Evolutionary conservation across 1,140 invertebrate species (phyloP).

Genomic region (Drosophila bipectinata): DNA sequence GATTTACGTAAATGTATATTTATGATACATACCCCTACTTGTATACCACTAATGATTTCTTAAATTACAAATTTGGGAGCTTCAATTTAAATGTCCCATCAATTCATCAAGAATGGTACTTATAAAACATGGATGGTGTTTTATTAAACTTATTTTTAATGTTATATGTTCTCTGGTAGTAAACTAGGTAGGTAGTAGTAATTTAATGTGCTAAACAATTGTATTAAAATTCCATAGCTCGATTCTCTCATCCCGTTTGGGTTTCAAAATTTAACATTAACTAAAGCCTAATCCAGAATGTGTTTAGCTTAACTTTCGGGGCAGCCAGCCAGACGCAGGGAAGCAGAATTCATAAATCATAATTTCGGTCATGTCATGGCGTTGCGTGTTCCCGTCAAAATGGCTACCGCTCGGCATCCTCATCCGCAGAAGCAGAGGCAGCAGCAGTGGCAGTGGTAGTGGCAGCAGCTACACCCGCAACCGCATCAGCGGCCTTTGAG

Average conservation of each 20-base stretch:
- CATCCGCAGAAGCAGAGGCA: background rate
- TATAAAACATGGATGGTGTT: too few species aligned
- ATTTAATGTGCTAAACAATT: background rate
- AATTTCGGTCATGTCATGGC: constrained; percentile 67
- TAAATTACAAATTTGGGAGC: too few species aligned
- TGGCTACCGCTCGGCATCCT: constrained; percentile 26
- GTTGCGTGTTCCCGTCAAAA: constrained; percentile 63
- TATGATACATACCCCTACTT: too few species aligned
- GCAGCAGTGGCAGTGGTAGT: background rate
- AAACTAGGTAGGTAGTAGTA: too few species aligned
- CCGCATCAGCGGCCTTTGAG: background rate
- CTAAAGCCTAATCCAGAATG: background rate
- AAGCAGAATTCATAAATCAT: constrained; percentile 62
- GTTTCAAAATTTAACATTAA: background rate
- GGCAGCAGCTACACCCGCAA: background rate
- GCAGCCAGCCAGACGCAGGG: constrained; percentile 7
- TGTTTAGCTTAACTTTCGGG: constrained; percentile 13
- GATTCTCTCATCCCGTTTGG: background rate
- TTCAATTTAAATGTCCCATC: too few species aligned
- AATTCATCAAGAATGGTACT: too few species aligned
- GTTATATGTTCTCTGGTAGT: too few species aligned
- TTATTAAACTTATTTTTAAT: too few species aligned
- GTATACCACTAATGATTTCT: too few species aligned
- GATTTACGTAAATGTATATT: too few species aligned
- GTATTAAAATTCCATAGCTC: background rate